Evolutionary conservation across 2,888 invertebrate genomes (phyloP).

Genomic region (Anodontia alba): DNA sequence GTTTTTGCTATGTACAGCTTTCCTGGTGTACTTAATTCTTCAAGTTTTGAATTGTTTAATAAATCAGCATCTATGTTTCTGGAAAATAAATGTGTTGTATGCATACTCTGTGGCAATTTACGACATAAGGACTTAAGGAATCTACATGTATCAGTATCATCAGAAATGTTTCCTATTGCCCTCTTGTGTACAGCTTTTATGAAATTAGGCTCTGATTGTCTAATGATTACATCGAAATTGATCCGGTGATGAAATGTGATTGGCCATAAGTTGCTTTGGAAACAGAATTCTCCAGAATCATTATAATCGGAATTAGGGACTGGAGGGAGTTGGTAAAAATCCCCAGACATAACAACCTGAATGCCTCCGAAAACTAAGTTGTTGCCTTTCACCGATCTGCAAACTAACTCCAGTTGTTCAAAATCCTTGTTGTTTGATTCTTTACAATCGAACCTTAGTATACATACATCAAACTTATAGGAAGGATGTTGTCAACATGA

Average conservation of each 20-base stretch:
- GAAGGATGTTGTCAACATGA: too few relatives aligned
- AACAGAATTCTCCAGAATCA: background rate
- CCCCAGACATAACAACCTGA: background rate
- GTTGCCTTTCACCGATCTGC: background rate
- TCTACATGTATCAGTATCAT: background rate
- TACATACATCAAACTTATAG: too few relatives aligned
- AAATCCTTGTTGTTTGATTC: conserved; percentile 3
- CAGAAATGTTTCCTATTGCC: background rate
- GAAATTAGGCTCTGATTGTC: background rate
- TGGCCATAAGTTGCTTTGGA: background rate
- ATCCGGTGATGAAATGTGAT: background rate
- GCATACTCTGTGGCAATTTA: background rate
- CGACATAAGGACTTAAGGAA: background rate
- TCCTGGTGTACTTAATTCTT: background rate
- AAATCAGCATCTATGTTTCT: background rate
- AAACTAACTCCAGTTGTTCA: background rate
- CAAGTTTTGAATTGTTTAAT: background rate
- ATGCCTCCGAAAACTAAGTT: background rate
- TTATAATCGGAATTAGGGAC: background rate
- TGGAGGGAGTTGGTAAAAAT: background rate
- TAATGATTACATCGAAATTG: background rate
- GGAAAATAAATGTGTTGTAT: background rate
- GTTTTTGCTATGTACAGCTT: too few relatives aligned
- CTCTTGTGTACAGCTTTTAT: background rate
- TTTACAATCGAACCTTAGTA: too few relatives aligned